Conservation (phyloP, 2,888 invertebrate species). For the Thyatira batis region DNA sequence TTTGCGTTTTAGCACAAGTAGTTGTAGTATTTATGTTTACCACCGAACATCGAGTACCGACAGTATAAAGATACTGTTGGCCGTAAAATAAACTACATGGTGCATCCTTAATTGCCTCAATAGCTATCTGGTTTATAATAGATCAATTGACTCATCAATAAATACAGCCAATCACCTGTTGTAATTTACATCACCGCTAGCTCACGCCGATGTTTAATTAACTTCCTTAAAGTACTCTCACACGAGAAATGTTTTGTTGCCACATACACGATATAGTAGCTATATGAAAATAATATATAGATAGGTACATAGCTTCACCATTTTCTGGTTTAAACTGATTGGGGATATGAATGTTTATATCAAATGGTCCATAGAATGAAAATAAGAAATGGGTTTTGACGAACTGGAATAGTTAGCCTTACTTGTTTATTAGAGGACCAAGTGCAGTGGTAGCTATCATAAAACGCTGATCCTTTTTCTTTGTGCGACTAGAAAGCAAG, state of each 20-base stretch:
- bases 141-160: constrained; percentile 19
- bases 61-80: neutral
- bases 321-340: too few relatives aligned
- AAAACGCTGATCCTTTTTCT: too few relatives aligned
- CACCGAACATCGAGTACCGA: neutral
- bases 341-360: too few relatives aligned
- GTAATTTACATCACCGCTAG: constrained; percentile 11
- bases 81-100: neutral
- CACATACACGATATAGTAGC: neutral
- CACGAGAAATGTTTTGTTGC: neutral
- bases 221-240: neutral
- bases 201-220: constrained; percentile 5
- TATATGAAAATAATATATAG: neutral
- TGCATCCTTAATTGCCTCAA: constrained; percentile 1
- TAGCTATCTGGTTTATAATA: constrained; percentile 19
- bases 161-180: constrained; percentile 14
- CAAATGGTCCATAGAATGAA: too few relatives aligned
- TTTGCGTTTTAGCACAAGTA: neutral
- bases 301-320: too few relatives aligned
- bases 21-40: neutral
- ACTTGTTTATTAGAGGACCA: too few relatives aligned
- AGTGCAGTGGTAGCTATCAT: too few relatives aligned
- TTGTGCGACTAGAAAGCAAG: too few relatives aligned
- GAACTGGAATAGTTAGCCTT: too few relatives aligned
- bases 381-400: too few relatives aligned